Conservation (phyloP, 2,113 vertebrate species). For the Xenopus laevis region DNA sequence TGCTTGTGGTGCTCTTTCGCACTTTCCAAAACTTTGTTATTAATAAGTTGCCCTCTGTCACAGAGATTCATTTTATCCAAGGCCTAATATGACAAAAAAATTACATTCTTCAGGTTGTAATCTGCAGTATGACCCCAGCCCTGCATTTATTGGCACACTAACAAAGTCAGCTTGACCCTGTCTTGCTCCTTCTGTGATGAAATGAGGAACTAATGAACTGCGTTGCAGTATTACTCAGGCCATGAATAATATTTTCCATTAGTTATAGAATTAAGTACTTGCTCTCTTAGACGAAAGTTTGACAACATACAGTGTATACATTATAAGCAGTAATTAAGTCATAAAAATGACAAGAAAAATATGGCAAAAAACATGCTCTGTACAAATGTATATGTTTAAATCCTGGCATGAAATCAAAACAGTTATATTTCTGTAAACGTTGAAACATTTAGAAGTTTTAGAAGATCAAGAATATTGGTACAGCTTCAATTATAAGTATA, state of each 20-base stretch:
- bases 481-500: no score
- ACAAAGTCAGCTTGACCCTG: constrained; percentile 10
- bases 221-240: not conserved
- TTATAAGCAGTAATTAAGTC: not conserved
- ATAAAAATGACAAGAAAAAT: not conserved
- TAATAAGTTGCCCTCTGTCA: constrained; percentile 2
- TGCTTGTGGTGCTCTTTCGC: constrained; percentile 1
- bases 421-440: not conserved
- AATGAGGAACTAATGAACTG: constrained; percentile 1
- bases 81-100: constrained; percentile 1
- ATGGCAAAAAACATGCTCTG: not conserved
- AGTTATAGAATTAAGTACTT: not conserved
- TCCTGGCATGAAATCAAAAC: not conserved
- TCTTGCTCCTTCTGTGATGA: constrained; percentile 2
- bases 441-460: no score
- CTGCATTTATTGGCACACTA: not conserved
- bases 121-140: not conserved
- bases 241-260: constrained; percentile 5
- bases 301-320: not conserved
- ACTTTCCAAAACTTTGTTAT: not conserved
- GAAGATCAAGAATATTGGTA: no score
- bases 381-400: not conserved
- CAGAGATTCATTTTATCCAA: not conserved
- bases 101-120: not conserved
- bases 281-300: not conserved